Evolutionary conservation across 2,113 vertebrate species (phyloP).

Genomic region (Struthio camelus): DNA sequence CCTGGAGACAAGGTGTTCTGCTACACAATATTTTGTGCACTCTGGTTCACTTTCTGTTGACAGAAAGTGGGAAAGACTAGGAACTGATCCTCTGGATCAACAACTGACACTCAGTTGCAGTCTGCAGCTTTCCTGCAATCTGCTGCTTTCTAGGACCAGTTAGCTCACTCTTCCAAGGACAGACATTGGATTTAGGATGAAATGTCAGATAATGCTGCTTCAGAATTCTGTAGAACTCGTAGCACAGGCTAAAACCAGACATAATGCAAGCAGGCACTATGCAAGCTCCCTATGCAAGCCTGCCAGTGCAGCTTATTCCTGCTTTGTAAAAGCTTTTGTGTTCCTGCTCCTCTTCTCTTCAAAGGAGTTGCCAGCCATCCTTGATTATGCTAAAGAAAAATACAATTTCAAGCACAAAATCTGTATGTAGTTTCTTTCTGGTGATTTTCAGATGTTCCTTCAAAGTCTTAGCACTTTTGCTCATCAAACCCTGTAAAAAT

Average conservation of each 20-base stretch:
- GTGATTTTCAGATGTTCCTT: background rate
- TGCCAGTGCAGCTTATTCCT: background rate
- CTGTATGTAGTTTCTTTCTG: background rate
- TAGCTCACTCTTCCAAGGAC: background rate
- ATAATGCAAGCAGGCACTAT: background rate
- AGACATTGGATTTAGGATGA: background rate
- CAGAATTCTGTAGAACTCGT: background rate
- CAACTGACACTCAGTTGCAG: background rate
- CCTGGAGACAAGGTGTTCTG: background rate
- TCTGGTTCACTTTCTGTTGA: background rate
- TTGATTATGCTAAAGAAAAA: background rate
- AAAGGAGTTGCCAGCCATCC: background rate
- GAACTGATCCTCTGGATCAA: background rate
- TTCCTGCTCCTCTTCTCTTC: background rate
- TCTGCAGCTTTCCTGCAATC: background rate
- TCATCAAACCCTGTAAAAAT: background rate
- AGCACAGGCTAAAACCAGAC: background rate
- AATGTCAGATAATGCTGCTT: background rate
- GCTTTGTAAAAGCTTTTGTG: background rate
- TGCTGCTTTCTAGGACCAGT: background rate
- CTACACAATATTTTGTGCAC: background rate
- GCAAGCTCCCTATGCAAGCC: background rate
- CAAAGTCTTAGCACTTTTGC: background rate
- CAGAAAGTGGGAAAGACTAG: background rate
- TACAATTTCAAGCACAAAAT: background rate